Evolutionary conservation across 2,797 vertebrate species (phyloP).

Genomic region (Arnoldichthys spilopterus): DNA sequence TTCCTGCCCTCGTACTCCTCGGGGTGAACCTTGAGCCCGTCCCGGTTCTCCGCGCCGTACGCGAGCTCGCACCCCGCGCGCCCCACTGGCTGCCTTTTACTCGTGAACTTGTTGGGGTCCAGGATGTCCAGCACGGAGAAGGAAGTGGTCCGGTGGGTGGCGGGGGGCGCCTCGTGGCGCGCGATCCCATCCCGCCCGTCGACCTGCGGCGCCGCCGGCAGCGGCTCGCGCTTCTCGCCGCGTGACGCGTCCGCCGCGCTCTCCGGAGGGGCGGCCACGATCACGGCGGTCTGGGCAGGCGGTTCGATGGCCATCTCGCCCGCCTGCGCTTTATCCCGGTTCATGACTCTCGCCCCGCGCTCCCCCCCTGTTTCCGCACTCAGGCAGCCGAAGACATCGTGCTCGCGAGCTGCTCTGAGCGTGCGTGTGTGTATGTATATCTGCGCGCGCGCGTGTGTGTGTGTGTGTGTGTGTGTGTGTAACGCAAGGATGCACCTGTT

Average conservation of each 20-base stretch:
- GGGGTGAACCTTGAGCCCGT: constrained; percentile 70
- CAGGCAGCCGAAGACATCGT: background rate
- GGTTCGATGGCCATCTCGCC: constrained; percentile 79
- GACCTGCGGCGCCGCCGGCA: constrained; percentile 75
- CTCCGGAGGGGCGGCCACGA: constrained; percentile 74
- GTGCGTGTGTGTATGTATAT: background rate
- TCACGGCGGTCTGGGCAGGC: constrained; percentile 70
- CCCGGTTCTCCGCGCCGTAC: constrained; percentile 70
- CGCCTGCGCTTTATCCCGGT: constrained; percentile 80
- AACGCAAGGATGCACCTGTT: constrained; percentile 25
- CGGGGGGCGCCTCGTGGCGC: constrained; percentile 81
- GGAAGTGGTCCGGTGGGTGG: constrained; percentile 90
- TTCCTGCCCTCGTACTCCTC: constrained; percentile 82
- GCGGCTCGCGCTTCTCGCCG: constrained; percentile 78
- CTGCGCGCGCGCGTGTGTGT: background rate
- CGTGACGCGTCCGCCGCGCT: constrained; percentile 80
- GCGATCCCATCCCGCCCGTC: constrained; percentile 72
- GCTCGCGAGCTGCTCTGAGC: background rate
- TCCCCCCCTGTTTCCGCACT: background rate
- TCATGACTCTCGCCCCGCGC: constrained; percentile 75
- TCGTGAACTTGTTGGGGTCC: constrained; percentile 98
- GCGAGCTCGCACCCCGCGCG: constrained; percentile 70
- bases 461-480: background rate
- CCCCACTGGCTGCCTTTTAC: constrained; percentile 77
- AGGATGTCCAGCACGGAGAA: constrained; percentile 98